phyloP scores from a whole-genome alignment of 2,888 invertebrate species.

The Mythimna vitellina region DNA sequence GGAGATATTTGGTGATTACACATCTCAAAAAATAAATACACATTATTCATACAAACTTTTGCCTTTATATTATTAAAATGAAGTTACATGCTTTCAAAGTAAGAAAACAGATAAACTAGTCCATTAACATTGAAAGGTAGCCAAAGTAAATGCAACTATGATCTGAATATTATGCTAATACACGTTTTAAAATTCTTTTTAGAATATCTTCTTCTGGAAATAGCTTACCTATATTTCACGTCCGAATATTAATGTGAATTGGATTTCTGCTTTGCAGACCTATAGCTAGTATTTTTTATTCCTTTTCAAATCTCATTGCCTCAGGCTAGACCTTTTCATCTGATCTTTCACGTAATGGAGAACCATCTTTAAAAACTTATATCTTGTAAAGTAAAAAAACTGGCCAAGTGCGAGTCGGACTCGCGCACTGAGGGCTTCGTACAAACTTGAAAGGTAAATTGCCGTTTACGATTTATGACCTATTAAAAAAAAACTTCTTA shows the following conservation, averaged over 20 bases:
- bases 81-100: background rate
- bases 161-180: conserved; percentile 22
- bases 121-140: conserved; percentile 6
- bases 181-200: conserved; percentile 20
- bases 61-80: too few relatives aligned
- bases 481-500: too few relatives aligned
- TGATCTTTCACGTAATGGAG: conserved; percentile 22
- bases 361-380: conserved; percentile 19
- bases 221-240: conserved; percentile 54
- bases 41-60: too few relatives aligned
- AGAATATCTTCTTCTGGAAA: conserved; percentile 35
- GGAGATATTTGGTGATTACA: too few relatives aligned
- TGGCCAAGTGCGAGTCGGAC: too few relatives aligned
- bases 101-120: conserved; percentile 10
- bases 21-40: too few relatives aligned
- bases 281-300: conserved; percentile 60
- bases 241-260: conserved; percentile 67
- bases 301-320: conserved; percentile 40
- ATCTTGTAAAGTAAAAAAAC: conserved; percentile 15
- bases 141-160: conserved; percentile 26
- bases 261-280: conserved; percentile 61
- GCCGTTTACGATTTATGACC: too few relatives aligned
- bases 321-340: conserved; percentile 32
- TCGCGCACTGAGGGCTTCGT: too few relatives aligned
- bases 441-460: too few relatives aligned